Conservation (phyloP, 2,797 vertebrate genomes). For the Enteromius thamalakanensis region DNA sequence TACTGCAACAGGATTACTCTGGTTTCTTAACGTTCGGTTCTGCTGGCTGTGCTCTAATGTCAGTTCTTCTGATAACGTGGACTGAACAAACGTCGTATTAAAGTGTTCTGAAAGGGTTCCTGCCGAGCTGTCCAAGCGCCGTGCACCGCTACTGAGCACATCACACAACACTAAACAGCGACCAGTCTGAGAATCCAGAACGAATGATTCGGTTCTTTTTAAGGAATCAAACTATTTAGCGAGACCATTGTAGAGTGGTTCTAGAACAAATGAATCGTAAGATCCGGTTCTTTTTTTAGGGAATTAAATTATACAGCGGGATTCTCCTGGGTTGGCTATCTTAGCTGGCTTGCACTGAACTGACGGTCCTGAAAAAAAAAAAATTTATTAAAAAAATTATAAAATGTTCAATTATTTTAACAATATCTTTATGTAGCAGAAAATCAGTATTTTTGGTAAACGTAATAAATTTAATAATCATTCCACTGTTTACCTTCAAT, state of each 20-base stretch:
- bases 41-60: background rate
- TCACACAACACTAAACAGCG: background rate
- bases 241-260: background rate
- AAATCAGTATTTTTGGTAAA: too few species aligned
- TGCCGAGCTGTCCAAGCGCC: background rate
- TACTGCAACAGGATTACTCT: background rate
- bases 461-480: too few species aligned
- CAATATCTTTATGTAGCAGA: background rate
- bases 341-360: background rate
- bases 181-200: background rate
- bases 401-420: background rate
- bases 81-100: background rate
- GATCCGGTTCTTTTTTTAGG: background rate
- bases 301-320: background rate
- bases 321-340: background rate
- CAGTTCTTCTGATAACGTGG: background rate
- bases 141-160: background rate
- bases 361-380: too few species aligned
- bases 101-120: background rate
- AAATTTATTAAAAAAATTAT: background rate
- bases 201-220: slow-evolving; percentile 12
- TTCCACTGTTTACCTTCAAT: too few species aligned
- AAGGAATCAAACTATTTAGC: background rate
- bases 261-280: background rate
- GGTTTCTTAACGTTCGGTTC: background rate